These are phyloP conservation scores for Strongylocentrotus purpuratus DNA, from an alignment of 35 echinoderm and acorn worm genomes.

Conservation along the genomic window DNA sequence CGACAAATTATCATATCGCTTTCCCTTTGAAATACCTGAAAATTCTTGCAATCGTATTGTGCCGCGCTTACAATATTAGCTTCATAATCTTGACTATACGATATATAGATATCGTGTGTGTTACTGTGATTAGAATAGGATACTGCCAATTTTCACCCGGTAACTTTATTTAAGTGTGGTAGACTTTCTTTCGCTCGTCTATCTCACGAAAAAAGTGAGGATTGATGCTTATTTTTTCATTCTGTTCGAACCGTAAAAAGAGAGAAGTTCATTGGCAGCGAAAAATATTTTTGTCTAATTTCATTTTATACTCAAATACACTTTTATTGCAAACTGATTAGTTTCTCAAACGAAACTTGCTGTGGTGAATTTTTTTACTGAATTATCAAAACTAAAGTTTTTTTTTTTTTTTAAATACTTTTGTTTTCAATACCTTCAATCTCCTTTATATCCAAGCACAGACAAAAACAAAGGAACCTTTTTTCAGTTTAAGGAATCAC, in stretches of 20 bases:
- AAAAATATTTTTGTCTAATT: neutral
- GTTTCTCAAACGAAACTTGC: neutral
- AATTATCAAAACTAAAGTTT: no score
- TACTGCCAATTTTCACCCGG: neutral
- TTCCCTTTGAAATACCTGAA: neutral
- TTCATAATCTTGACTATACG: slow-evolving; percentile 33
- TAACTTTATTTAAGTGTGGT: slow-evolving; percentile 5
- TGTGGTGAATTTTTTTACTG: no score
- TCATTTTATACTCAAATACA: neutral
- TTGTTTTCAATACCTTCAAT: no score
- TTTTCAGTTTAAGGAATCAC: no score
- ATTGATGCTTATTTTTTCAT: neutral
- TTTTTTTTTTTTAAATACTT: no score
- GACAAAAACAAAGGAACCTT: no score
- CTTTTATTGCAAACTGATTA: neutral
- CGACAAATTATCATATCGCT: slow-evolving; percentile 31
- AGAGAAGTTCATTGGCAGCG: neutral
- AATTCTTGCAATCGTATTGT: neutral
- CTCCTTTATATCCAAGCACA: no score
- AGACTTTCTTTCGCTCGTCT: neutral
- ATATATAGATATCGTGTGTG: slow-evolving; percentile 9
- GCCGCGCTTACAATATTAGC: neutral
- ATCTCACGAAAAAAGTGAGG: neutral
- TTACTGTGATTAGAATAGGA: neutral
- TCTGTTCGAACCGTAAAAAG: neutral